A percentile compares a stretch with the other conserved stretches of the same genome.
These are phyloP conservation scores for Trichopria drosophilae DNA, from an alignment of 2,888 invertebrate genomes.

Conservation along the genomic window DNA sequence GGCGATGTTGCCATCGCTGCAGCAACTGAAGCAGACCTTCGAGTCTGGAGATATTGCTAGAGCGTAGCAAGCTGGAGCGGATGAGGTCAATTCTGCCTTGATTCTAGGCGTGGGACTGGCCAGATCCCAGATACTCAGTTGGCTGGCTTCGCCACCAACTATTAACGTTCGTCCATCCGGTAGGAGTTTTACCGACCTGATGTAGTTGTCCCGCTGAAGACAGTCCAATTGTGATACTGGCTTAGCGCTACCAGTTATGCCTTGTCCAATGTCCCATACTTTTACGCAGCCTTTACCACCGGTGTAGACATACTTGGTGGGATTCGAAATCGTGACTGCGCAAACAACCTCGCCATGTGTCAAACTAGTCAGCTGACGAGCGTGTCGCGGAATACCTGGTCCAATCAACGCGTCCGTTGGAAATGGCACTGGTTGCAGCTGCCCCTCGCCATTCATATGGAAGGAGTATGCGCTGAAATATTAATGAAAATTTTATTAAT, in stretches of 20 bases:
- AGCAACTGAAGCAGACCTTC: conserved; percentile 98
- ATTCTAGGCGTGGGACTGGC: conserved; percentile 89
- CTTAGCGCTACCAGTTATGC: conserved; percentile 68
- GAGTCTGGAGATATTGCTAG: conserved; percentile 96
- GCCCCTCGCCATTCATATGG: conserved; percentile 87
- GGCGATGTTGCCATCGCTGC: conserved; percentile 96
- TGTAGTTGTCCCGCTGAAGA: conserved; percentile 95
- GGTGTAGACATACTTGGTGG: conserved; percentile 89
- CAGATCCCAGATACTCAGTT: conserved; percentile 94
- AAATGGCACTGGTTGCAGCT: conserved; percentile 89
- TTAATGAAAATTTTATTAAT: conserved; percentile 12
- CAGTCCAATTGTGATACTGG: conserved; percentile 87
- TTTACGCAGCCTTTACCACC: conserved; percentile 95
- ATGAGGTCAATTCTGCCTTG: conserved; percentile 85
- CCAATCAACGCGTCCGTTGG: conserved; percentile 91
- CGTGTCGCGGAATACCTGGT: conserved; percentile 91
- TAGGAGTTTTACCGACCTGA: conserved; percentile 89
- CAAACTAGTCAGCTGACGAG: conserved; percentile 84
- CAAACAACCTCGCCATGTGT: conserved; percentile 97
- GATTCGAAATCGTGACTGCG: conserved; percentile 89
- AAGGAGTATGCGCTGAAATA: conserved; percentile 84
- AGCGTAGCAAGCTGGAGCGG: conserved; percentile 97
- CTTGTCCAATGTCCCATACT: conserved; percentile 79
- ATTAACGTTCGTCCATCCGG: conserved; percentile 93
- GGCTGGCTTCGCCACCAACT: conserved; percentile 95